Conservation (phyloP, 2,113 vertebrate species). For the Dolichallabes microphthalmus region DNA sequence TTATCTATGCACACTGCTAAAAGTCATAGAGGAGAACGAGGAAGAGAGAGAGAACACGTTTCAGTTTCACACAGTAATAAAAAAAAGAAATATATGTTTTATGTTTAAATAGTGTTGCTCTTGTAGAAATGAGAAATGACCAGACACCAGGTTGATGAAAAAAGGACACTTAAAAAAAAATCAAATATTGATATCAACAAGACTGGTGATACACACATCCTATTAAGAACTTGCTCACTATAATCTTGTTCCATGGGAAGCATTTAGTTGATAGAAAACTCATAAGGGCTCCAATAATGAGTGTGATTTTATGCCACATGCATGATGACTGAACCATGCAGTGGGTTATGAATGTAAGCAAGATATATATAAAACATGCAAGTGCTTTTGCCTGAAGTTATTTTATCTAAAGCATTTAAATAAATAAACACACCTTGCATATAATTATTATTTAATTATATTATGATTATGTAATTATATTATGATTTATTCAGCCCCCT, state of each 20-base stretch:
- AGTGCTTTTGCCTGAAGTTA: not conserved
- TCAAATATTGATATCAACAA: not conserved
- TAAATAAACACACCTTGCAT: not conserved
- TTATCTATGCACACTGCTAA: slow-evolving; percentile 17
- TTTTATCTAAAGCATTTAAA: not conserved
- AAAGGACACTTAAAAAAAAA: not conserved
- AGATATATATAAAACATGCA: not conserved
- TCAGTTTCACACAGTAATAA: not conserved
- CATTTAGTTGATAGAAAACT: not conserved
- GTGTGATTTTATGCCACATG: not conserved
- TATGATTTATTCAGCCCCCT: too few species aligned
- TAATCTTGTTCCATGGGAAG: not conserved
- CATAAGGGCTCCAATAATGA: not conserved
- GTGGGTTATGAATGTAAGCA: not conserved
- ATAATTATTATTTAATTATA: too few species aligned
- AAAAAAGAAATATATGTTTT: not conserved
- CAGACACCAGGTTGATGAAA: not conserved
- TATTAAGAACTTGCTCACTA: not conserved
- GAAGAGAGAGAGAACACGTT: not conserved
- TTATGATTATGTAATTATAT: too few species aligned
- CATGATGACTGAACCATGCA: not conserved
- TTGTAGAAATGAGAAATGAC: not conserved
- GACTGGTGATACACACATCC: not conserved
- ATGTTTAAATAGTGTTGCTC: not conserved
- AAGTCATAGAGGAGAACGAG: not conserved